phyloP scores from a whole-genome alignment of 2,113 vertebrate genomes.

The human (Homo sapiens) region DNA sequence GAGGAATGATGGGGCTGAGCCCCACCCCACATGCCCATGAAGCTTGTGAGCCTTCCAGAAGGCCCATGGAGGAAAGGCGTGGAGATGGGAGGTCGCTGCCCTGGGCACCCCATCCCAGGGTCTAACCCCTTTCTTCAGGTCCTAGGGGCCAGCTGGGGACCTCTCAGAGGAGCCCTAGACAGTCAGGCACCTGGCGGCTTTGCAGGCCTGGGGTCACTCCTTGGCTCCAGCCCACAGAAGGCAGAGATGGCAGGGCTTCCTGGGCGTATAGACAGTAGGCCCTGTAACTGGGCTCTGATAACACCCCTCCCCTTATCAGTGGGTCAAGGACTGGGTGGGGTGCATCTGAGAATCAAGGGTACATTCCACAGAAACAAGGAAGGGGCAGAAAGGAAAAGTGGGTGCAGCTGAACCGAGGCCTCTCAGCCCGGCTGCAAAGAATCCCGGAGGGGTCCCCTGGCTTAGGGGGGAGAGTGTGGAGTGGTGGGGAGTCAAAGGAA shows the following conservation, averaged over 20 bases:
- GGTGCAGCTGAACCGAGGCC: background rate
- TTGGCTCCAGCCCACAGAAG: background rate
- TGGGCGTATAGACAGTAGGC: background rate
- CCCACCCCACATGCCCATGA: fast-evolving
- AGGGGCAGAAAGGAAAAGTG: background rate
- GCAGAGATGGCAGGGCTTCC: background rate
- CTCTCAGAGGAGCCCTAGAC: background rate
- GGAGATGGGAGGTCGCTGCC: background rate
- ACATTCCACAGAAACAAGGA: background rate
- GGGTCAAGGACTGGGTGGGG: background rate
- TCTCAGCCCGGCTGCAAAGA: background rate
- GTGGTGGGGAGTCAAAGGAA: fast-evolving
- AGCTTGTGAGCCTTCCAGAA: background rate
- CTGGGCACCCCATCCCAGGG: background rate
- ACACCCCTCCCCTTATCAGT: background rate
- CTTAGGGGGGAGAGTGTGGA: background rate
- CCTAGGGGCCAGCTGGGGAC: background rate
- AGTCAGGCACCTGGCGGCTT: background rate
- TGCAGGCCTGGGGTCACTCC: background rate
- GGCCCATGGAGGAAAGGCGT: background rate
- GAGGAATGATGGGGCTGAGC: background rate
- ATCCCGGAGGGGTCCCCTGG: background rate
- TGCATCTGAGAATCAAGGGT: background rate
- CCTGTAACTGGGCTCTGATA: background rate
- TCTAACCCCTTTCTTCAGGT: background rate